Base-by-base conservation (phyloP, 2,797 vertebrate genomes). In the Coregonus suidteri region DNA sequence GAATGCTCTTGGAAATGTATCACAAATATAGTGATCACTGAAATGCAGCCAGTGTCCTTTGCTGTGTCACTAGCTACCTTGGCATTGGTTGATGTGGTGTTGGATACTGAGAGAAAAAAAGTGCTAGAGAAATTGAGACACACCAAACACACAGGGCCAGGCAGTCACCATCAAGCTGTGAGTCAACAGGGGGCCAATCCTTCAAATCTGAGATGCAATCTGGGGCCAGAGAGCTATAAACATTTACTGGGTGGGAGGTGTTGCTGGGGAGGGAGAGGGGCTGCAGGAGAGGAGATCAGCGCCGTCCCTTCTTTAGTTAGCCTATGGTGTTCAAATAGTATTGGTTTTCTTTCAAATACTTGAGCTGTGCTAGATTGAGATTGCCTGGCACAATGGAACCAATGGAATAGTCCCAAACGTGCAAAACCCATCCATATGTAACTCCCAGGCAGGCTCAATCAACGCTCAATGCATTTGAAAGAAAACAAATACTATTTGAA, bases 201-300 rank as follows among this genome's bases (percentile, higher is more conserved):
- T 81, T 90, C 89, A 90, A 92, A 91, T 93, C 89, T 92, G 54
- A 91, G 85, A 87, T 88, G 83, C 89, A 92, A 93, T 93, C 91
- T 94, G 90, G 88, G 86, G 86, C 80, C 59, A 13, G 20, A 52
- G 85, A 84, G 88, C 83, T 89, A 90, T 93, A 94, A 94, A 94
- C 85, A 84, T 94, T 94, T 93, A 94, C 89, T 89, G 90, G 87
- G 88, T 85, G 92, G 91, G 91, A 93, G 89, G 87, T 88, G 82
- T 80, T 77, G 88, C 16, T 30, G n/a, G 59, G 9, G 3, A 64
- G 86, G 84, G 86, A 79, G 83, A 87, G 83, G 79, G 85, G 82
- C 84, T 86, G 83, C 88, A 88, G 91, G 89, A 91, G 84, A 88
- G 89, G 89, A 91, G 83, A 85, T 78, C 86, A 80, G 79, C 18